Evolutionary conservation across 2,797 vertebrate species (phyloP).

Genomic region (Ateles fusciceps): DNA sequence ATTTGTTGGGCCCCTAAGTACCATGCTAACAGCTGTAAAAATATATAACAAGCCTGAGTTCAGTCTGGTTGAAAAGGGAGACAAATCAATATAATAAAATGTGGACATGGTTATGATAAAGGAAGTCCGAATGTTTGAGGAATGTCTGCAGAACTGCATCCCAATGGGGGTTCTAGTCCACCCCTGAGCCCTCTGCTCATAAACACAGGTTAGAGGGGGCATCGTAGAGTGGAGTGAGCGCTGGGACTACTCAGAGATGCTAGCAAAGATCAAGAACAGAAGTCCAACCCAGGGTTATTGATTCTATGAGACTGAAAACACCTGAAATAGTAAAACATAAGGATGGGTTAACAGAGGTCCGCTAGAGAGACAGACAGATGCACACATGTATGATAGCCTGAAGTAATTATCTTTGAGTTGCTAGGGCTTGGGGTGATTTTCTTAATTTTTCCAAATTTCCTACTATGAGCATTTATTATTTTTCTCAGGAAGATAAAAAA

Average conservation of each 20-base stretch:
- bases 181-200: neutral
- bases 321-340: neutral
- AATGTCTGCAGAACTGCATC: neutral
- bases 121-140: neutral
- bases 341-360: neutral
- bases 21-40: slow-evolving; percentile 21
- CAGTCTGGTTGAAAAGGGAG: neutral
- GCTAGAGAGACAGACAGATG: neutral
- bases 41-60: neutral
- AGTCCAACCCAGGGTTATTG: neutral
- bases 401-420: neutral
- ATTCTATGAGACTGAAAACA: neutral
- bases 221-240: fast-evolving
- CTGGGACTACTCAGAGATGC: neutral
- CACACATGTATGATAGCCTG: neutral
- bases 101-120: neutral
- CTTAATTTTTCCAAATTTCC: slow-evolving; percentile 2
- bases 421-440: neutral
- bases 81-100: neutral
- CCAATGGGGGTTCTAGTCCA: neutral
- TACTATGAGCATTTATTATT: neutral
- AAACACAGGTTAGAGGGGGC: neutral
- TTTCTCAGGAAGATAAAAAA: neutral
- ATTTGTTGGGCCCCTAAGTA: neutral
- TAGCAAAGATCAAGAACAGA: neutral